Evolutionary conservation across 2,888 invertebrate species (phyloP), one percentile per base, ranked within the genome.

Genomic region (Ophion slaviceki): DNA sequence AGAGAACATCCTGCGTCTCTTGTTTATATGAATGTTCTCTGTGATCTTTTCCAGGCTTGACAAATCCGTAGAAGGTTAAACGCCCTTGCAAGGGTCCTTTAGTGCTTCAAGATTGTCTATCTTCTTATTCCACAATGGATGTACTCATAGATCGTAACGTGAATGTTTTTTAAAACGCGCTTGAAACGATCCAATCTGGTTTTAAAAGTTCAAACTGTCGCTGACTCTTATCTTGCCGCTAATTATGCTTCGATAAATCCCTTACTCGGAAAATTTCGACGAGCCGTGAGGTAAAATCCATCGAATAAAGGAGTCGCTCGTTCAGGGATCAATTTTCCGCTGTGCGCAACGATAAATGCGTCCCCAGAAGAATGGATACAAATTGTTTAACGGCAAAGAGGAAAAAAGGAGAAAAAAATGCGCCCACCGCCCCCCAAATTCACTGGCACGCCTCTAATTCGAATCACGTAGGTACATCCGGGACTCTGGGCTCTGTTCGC

Each of bases 401-500:
- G 5, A 4, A 53, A 53, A 14, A 1, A 53, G 3, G 62, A 62
- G n/a, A 45, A 59, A 68, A 5, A 59, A 61, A 61, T 70, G 40
- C 24, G 8, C 14, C 28, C 61, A 24, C 32, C 32, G 32, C 32
- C 32, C 32, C 2, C 32, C 28, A 20, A 62, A 70, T 70, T 70
- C 77, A 59, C 77, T 59, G 57, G 62, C 61, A n/a, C 5, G 70
- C 61, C 67, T 74, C 28, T 68, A 81, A 75, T 77, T 77, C 77
- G 64, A 66, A 77, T 82, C 82, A 82, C 82, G 82, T 71, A 68
- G 68, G 70, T 81, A 79, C 79, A 70, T 79, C 70, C 61, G 47
- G 61, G 79, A 70, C 59, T 32, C 62, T 70, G 68, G 40, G 61
- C 32, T 62, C 79, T 80, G 79, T 72, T 64, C 36, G 64, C 71